A percentile compares a stretch with the other conserved stretches of the same genome.
These are phyloP conservation scores for Timandra comae DNA, from an alignment of 2,888 invertebrate species.

Conservation along the genomic window DNA sequence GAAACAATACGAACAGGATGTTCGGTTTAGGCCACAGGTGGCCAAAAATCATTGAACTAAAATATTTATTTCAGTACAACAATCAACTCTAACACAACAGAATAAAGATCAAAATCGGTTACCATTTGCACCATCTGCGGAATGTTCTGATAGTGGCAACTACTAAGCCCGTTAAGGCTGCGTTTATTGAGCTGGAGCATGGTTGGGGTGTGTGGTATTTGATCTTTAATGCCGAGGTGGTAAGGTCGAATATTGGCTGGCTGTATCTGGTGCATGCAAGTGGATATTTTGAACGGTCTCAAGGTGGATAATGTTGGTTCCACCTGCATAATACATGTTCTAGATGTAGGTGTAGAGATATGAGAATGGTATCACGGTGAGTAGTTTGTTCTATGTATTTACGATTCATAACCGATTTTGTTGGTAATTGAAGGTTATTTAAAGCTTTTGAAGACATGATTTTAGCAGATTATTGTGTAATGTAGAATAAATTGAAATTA, in stretches of 20 bases:
- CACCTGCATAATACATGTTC: too few species aligned
- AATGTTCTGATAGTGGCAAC: not conserved
- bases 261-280: not conserved
- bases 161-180: slow-evolving; percentile 1
- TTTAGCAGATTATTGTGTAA: too few species aligned
- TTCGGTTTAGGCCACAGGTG: not conserved
- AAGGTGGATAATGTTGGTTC: not conserved
- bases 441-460: too few species aligned
- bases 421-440: too few species aligned
- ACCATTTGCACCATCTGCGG: not conserved
- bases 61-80: not conserved
- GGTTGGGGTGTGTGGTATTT: not conserved
- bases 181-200: slow-evolving; percentile 1
- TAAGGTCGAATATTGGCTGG: not conserved
- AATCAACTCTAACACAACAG: not conserved
- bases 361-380: too few species aligned
- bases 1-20: not conserved
- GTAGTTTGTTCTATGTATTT: too few species aligned
- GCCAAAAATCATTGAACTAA: not conserved
- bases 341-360: too few species aligned
- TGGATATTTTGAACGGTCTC: not conserved
- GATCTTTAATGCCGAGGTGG: not conserved
- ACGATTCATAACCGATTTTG: too few species aligned
- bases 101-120: not conserved
- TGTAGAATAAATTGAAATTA: too few species aligned